phyloP scores from a whole-genome alignment of 2,113 vertebrate genomes.

The Marmota monax region DNA sequence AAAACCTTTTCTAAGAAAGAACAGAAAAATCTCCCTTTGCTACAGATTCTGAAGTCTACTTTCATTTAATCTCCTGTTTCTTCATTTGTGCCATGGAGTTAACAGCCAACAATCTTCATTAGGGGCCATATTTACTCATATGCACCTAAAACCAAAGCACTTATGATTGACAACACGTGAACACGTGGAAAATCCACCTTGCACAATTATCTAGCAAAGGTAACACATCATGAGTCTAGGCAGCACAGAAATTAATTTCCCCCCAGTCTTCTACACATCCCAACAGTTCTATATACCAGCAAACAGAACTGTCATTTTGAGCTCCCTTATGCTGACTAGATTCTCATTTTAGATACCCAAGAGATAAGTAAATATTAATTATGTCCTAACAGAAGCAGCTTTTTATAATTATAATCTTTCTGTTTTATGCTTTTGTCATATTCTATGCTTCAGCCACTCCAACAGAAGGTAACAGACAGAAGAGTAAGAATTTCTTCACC shows the following conservation, averaged over 20 bases:
- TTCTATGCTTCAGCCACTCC: constrained; percentile 66
- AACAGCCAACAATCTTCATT: background rate
- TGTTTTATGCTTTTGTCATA: constrained; percentile 73
- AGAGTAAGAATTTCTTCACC: constrained; percentile 36
- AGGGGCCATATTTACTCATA: background rate
- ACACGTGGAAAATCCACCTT: constrained; percentile 49
- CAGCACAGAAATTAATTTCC: background rate
- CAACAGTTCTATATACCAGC: constrained; percentile 8
- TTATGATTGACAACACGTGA: constrained; percentile 66
- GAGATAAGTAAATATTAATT: constrained; percentile 84
- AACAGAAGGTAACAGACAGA: constrained; percentile 32
- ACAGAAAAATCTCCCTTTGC: constrained; percentile 33
- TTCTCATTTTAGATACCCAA: constrained; percentile 77
- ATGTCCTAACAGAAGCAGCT: constrained; percentile 80
- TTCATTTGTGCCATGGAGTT: background rate
- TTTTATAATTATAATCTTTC: constrained; percentile 77
- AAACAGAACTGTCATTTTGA: constrained; percentile 71
- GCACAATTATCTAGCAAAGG: background rate
- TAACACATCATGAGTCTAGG: background rate
- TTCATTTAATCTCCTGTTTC: constrained; percentile 25
- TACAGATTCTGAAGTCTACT: constrained; percentile 12
- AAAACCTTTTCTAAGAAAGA: background rate
- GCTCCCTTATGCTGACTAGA: constrained; percentile 69
- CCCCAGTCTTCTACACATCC: constrained; percentile 45
- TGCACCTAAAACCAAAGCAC: constrained; percentile 41